phyloP scores from a whole-genome alignment of 2,888 invertebrate genomes.

The Agonopterix subpropinquella region DNA sequence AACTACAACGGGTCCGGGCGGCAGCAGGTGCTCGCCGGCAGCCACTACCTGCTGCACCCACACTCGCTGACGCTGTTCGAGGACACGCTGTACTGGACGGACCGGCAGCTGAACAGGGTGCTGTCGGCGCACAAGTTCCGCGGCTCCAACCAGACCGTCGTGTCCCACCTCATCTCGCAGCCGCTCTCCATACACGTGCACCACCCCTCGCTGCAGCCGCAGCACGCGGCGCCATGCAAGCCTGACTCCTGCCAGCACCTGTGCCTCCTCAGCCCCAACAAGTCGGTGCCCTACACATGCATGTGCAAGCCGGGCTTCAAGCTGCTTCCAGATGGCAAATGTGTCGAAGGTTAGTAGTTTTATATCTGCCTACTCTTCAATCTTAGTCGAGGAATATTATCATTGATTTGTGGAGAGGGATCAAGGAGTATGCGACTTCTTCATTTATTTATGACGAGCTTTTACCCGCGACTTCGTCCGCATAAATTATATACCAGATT shows the following conservation, averaged over 20 bases:
- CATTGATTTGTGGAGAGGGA: too few relatives aligned
- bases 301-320: constrained; percentile 94
- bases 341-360: constrained; percentile 77
- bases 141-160: constrained; percentile 94
- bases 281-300: constrained; percentile 83
- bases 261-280: constrained; percentile 90
- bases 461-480: too few relatives aligned
- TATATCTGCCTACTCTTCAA: not conserved
- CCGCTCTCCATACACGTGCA: constrained; percentile 97
- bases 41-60: constrained; percentile 95
- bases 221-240: constrained; percentile 84
- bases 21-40: constrained; percentile 90
- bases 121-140: constrained; percentile 93
- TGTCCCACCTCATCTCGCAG: constrained; percentile 95
- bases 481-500: too few relatives aligned
- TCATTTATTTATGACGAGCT: too few relatives aligned
- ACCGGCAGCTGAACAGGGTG: constrained; percentile 93
- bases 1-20: constrained; percentile 95
- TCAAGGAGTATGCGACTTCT: too few relatives aligned
- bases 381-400: not conserved
- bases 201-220: constrained; percentile 95
- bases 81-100: constrained; percentile 97
- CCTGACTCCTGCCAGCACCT: constrained; percentile 85
- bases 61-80: constrained; percentile 97
- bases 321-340: constrained; percentile 79